Evolutionary conservation across 2,888 invertebrate species (phyloP).

Genomic region (Phyllotreta striolata): DNA sequence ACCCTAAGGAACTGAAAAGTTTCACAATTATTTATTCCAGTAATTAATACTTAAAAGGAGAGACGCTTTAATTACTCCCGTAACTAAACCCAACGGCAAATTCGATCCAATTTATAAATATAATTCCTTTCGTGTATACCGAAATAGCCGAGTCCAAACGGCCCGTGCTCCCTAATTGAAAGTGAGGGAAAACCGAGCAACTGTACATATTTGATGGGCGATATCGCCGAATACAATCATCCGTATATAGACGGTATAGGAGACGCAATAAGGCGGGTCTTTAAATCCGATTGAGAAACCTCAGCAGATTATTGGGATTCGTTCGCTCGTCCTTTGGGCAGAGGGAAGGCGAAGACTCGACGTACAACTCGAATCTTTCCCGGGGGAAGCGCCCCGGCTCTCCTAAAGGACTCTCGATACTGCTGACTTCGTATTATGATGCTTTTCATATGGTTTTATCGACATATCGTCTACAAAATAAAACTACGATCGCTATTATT

Average conservation of each 20-base stretch:
- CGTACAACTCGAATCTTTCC: conserved; percentile 50
- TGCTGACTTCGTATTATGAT: conserved; percentile 44
- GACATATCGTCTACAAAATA: conserved; percentile 26
- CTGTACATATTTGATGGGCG: conserved; percentile 43
- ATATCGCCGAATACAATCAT: conserved; percentile 48
- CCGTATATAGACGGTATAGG: conserved; percentile 46
- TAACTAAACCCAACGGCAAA: neutral
- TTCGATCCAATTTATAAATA: conserved; percentile 7
- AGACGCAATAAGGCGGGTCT: conserved; percentile 55
- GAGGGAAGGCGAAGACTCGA: conserved; percentile 46
- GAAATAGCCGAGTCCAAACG: conserved; percentile 7
- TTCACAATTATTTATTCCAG: too few relatives aligned
- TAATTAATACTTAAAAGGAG: too few relatives aligned
- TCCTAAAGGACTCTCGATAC: conserved; percentile 38
- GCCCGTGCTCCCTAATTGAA: conserved; percentile 29
- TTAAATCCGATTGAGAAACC: conserved; percentile 57
- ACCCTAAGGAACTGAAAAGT: too few relatives aligned
- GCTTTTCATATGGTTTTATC: conserved; percentile 38
- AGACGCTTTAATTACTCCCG: conserved; percentile 5
- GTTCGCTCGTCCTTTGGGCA: conserved; percentile 51
- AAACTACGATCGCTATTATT: conserved; percentile 1
- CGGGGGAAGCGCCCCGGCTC: conserved; percentile 46
- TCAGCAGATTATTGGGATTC: conserved; percentile 58
- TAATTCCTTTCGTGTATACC: neutral
- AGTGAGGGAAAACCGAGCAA: conserved; percentile 30